These are phyloP conservation scores for Philhelius pedissequus DNA, from an alignment of 2,888 invertebrate genomes.

Conservation along the genomic window DNA sequence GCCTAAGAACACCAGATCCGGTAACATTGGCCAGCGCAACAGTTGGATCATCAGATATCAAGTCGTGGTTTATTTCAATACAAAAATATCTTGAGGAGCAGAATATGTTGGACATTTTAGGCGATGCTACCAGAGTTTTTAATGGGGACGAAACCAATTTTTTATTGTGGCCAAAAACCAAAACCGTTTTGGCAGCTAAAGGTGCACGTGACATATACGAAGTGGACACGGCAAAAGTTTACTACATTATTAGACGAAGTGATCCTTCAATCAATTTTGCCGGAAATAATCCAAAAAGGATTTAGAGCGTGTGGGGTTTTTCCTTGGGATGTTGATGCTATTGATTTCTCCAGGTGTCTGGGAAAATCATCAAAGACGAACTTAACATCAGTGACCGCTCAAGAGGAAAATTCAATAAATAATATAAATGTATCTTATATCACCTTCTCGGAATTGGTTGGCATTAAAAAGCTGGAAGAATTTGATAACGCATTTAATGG, in stretches of 20 bases:
- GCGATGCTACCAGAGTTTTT: neutral
- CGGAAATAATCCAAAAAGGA: constrained; percentile 3
- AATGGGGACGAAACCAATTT: constrained; percentile 1
- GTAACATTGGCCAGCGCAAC: neutral
- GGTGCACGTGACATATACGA: too few species aligned
- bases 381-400: neutral
- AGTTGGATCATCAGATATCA: neutral
- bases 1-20: neutral
- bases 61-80: neutral
- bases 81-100: neutral
- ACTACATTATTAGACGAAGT: neutral
- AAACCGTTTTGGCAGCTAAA: constrained; percentile 2
- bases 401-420: neutral
- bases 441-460: constrained; percentile 6
- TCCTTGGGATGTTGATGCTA: constrained; percentile 18
- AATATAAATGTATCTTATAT: neutral
- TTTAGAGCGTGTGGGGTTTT: constrained; percentile 16
- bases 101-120: neutral
- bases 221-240: constrained; percentile 9
- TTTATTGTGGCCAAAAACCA: neutral
- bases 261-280: neutral
- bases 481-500: constrained; percentile 20
- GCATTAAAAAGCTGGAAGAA: constrained; percentile 8
- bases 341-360: constrained; percentile 5
- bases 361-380: constrained; percentile 11